Base-by-base conservation (phyloP, 2,797 vertebrate genomes). In the Falco novaeseelandiae region DNA sequence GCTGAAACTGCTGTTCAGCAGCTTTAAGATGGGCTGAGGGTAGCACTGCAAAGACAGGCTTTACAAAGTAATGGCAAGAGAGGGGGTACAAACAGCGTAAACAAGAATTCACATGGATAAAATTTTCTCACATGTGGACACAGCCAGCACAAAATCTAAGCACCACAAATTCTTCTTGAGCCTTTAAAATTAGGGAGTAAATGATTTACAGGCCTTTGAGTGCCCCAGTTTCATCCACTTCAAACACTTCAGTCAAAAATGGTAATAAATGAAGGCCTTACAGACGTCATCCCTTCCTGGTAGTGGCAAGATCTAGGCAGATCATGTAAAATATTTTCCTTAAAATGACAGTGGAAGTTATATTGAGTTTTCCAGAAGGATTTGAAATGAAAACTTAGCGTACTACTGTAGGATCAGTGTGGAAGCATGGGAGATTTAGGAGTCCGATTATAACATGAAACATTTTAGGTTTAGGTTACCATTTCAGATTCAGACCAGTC, bases 371-470 rank as follows among this genome's bases (percentile, higher is more conserved):
- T 89, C 71, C 51, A 77, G 61, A 88, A 88, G 22, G 12, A 92
- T 83, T 25, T 83, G 32, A 96, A 87, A 93, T 87, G 34, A 61
- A 90, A 96, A 12, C 38, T 90, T 49, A 87, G 42, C 17, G n/a
- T 58, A 82, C 87, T 48, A 79, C 58, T 49, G 25, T 10, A 72
- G 51, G 61, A 90, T 72, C 70, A 72, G 8, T 29, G 22, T 48
- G 14, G 42, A 89, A 90, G 23, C 72, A 42, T 70, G 46, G 58
- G 70, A 79, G 55, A 83, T 72, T 77, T 52, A 82, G 27, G 44
- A 82, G 34, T 48, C 80, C 70, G 54, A 90, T 69, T 70, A 36
- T 17, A 90, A 72, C 17, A 86, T 13, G 40, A 51, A 91, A 78
- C 54, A 85, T 49, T 83, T 62, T 46, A 29, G 23, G 54, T 89